These are phyloP conservation scores for Campopleginae sp. DNA, from an alignment of 2,888 invertebrate genomes.

Conservation along the genomic window DNA sequence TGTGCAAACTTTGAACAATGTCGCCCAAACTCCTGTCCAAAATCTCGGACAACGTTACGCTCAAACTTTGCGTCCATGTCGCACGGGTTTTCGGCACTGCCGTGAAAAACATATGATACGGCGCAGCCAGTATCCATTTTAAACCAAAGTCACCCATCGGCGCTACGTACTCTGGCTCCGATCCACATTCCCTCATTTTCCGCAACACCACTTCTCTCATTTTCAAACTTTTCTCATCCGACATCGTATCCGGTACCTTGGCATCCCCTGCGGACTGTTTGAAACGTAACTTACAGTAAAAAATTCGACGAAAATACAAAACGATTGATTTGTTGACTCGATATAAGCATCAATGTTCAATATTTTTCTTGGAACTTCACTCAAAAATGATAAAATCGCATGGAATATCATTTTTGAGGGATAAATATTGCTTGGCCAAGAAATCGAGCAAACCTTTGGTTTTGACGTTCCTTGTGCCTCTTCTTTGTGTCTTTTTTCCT, in stretches of 20 bases:
- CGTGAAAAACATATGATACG: conserved; percentile 91
- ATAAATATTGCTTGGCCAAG: not conserved
- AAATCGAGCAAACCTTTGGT: not conserved
- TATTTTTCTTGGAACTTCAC: too few species aligned
- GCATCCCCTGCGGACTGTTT: not conserved
- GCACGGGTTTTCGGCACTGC: conserved; percentile 88
- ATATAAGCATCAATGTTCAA: too few species aligned
- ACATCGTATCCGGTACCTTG: not conserved
- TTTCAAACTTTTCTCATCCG: conserved; percentile 56
- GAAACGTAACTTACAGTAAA: not conserved
- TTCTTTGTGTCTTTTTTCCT: not conserved
- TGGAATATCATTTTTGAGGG: not conserved
- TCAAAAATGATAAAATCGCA: not conserved
- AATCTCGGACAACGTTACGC: conserved; percentile 91
- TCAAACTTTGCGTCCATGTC: conserved; percentile 88
- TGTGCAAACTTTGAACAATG: conserved; percentile 91
- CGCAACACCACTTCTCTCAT: conserved; percentile 73
- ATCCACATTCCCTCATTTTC: conserved; percentile 81
- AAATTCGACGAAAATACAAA: not conserved
- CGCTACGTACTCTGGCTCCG: conserved; percentile 85
- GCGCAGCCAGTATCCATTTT: conserved; percentile 88
- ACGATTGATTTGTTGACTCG: not conserved
- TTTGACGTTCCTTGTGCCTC: not conserved
- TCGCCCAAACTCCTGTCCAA: conserved; percentile 91
- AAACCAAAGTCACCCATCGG: conserved; percentile 87